phyloP scores from a whole-genome alignment of 2,888 invertebrate genomes.

The Cephus sareptanus region DNA sequence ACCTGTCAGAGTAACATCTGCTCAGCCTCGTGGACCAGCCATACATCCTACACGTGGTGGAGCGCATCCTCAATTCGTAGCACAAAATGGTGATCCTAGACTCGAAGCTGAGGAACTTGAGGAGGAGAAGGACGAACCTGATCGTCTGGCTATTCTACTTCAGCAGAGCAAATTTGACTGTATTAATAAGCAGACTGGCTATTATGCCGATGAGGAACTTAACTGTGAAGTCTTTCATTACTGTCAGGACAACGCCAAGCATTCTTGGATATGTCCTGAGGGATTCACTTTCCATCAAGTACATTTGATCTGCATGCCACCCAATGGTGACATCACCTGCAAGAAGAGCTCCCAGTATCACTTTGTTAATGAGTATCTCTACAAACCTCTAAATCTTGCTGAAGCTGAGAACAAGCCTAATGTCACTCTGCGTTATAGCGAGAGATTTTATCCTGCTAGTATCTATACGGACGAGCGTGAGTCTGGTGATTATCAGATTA shows the following conservation, averaged over 20 bases:
- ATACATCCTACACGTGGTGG: slow-evolving; percentile 13
- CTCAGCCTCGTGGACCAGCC: slow-evolving; percentile 17
- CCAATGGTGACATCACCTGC: slow-evolving; percentile 89
- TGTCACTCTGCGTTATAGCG: slow-evolving; percentile 81
- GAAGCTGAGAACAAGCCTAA: slow-evolving; percentile 85
- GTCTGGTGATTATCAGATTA: slow-evolving; percentile 53
- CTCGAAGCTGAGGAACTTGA: slow-evolving; percentile 73
- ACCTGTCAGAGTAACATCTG: slow-evolving; percentile 36
- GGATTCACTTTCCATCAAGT: slow-evolving; percentile 92
- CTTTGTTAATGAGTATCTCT: slow-evolving; percentile 92
- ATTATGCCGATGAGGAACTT: slow-evolving; percentile 90
- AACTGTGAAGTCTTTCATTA: slow-evolving; percentile 94
- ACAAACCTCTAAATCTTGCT: slow-evolving; percentile 87
- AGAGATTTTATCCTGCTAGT: slow-evolving; percentile 84
- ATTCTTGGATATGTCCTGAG: slow-evolving; percentile 94
- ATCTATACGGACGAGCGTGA: slow-evolving; percentile 71
- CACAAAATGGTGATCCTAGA: slow-evolving; percentile 8
- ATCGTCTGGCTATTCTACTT: slow-evolving; percentile 81
- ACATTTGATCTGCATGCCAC: slow-evolving; percentile 93
- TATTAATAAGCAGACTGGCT: slow-evolving; percentile 83
- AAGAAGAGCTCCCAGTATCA: slow-evolving; percentile 89
- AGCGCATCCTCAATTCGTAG: too few species aligned
- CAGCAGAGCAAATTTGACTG: slow-evolving; percentile 89
- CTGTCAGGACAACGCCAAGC: slow-evolving; percentile 88
- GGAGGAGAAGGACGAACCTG: slow-evolving; percentile 86